Conservation (phyloP, 1,140 invertebrate species). For the Euwallacea similis region DNA sequence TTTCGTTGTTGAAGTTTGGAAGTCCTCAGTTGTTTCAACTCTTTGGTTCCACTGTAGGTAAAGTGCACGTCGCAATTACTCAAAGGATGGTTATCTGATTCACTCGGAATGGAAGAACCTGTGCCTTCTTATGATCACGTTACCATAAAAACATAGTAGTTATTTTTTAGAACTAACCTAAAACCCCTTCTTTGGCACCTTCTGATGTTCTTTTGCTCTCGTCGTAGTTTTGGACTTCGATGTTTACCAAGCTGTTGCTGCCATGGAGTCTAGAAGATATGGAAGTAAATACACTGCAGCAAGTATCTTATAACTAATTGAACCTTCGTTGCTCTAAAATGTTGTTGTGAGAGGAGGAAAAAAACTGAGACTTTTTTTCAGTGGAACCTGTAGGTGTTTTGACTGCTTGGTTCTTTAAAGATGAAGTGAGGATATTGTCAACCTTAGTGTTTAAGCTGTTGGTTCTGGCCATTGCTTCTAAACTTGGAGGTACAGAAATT, state of each 20-base stretch:
- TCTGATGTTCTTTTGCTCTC: constrained; percentile 12
- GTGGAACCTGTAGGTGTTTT: constrained; percentile 38
- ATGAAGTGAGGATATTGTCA: constrained; percentile 52
- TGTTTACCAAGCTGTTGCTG: constrained; percentile 50
- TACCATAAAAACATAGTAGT: no score
- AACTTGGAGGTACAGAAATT: constrained; percentile 40
- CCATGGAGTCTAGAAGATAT: constrained; percentile 16
- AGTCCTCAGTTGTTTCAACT: constrained; percentile 63
- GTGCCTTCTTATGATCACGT: no score
- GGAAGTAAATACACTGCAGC: not conserved
- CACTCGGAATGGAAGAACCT: no score
- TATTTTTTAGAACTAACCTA: no score
- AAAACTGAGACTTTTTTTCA: constrained; percentile 61
- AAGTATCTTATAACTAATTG: no score
- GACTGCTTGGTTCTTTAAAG: constrained; percentile 24
- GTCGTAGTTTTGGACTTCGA: constrained; percentile 50
- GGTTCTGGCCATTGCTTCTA: constrained; percentile 39
- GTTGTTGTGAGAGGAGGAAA: constrained; percentile 66
- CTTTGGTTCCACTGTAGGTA: constrained; percentile 67
- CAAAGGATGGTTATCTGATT: constrained; percentile 57
- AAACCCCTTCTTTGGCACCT: no score
- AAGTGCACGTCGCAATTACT: constrained; percentile 66
- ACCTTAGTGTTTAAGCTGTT: constrained; percentile 49
- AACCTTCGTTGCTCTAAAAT: constrained; percentile 59
- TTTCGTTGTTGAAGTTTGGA: constrained; percentile 46